Percentiles rank a stretch among this genome's conserved stretches.
Evolutionary conservation across 2,797 vertebrate genomes (phyloP).

Genomic region (Dendrocincla fuliginosa): DNA sequence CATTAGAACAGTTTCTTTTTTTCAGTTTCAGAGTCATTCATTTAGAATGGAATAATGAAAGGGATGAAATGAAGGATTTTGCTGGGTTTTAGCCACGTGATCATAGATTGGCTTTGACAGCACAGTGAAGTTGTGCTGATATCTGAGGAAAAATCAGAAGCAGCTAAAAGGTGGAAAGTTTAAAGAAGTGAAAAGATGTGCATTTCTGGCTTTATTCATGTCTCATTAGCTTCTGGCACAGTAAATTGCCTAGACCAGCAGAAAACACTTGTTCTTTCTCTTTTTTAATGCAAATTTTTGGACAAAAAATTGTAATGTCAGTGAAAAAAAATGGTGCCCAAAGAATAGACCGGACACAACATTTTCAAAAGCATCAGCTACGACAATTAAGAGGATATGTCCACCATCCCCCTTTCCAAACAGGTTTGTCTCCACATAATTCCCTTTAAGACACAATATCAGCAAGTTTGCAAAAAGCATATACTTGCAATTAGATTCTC

Average conservation of each 20-base stretch:
- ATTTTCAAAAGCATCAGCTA: not conserved
- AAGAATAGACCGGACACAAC: not conserved
- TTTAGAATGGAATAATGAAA: not conserved
- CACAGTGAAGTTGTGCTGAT: not conserved
- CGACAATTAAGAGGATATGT: not conserved
- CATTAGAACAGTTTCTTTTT: not conserved
- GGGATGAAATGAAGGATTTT: not conserved
- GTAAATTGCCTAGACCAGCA: conserved; percentile 37
- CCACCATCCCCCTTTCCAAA: not conserved
- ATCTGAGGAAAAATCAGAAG: conserved; percentile 34
- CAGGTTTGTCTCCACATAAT: not conserved
- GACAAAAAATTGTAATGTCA: not conserved
- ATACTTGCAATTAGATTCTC: not conserved
- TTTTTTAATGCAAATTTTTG: conserved; percentile 28
- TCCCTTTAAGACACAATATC: not conserved
- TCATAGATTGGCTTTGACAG: conserved; percentile 8
- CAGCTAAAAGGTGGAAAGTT: conserved; percentile 4
- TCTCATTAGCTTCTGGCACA: conserved; percentile 54
- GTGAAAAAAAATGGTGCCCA: not conserved
- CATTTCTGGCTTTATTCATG: conserved; percentile 40
- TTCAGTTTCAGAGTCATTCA: not conserved
- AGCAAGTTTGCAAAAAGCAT: not conserved
- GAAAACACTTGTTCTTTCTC: not conserved
- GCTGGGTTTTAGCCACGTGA: not conserved
- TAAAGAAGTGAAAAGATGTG: conserved; percentile 43